Evolutionary conservation across 1,140 invertebrate genomes (phyloP), one percentile per base, ranked within the genome.

Genomic region (Planococcus citri): DNA sequence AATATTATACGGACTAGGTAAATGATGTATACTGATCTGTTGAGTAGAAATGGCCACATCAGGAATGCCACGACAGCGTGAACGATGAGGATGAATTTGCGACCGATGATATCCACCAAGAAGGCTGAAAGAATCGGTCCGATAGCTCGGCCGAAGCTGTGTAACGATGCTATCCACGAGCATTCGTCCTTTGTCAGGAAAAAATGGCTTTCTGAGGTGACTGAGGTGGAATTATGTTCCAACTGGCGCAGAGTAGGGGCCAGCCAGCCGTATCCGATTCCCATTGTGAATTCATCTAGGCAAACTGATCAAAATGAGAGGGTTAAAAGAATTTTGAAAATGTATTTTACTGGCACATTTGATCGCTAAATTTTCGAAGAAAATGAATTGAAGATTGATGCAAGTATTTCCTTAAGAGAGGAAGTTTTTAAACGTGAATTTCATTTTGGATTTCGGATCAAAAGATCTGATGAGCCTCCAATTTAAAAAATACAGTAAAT

Each of bases 251-350:
- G 51, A 8, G 21, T 58, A 3, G 51, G 51, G 17, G 51, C 17
- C 17, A 22, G 6, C 51, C 51, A 58, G 51, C 51, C 51, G 51
- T 58, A 58, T 20, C 17, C 51, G 6, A 58, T 20, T 58, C 51
- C 51, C 51, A 58, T 58, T n/a, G 51, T 20, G 17, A 58, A 58
- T 58, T 58, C 51, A 22, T 58, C 51, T n/a, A 58, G 21, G 17
- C 21, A 20, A 58, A 58, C 60, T 64, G 60, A 27, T 70, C 29
- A 64, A 70, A 82, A n/a, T n/a, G n/a, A n/a, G n/a, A n/a, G n/a
- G n/a, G n/a, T n/a, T n/a, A n/a, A n/a, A n/a, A 33, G 12, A 33
- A 33, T 33, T 3, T 33, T 33, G 29, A 33, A 33, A 12, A 6
- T 33, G 12, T 12, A 33, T 33, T 33, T 33, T 12, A 12, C 29